phyloP scores from a whole-genome alignment of 2,888 invertebrate species.

The Adelphocoris suturalis region DNA sequence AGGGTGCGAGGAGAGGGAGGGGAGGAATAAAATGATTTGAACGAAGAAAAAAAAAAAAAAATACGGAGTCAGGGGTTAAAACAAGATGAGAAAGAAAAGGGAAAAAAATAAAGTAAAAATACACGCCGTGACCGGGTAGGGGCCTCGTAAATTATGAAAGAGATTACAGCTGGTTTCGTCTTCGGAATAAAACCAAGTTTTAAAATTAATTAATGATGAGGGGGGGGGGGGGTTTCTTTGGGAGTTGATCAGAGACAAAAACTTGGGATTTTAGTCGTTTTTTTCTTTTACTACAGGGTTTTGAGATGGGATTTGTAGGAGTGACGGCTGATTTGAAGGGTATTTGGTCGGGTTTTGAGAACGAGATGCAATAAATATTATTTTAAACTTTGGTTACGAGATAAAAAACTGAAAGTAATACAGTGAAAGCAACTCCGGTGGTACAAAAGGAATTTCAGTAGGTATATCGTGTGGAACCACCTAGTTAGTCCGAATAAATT shows the following conservation, averaged over 20 bases:
- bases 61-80: constrained; percentile 12
- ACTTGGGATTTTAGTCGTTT: neutral
- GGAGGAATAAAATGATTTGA: constrained; percentile 53
- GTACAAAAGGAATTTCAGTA: too few species aligned
- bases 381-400: too few species aligned
- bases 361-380: too few species aligned
- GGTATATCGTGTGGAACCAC: too few species aligned
- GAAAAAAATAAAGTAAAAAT: constrained; percentile 51
- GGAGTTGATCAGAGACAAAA: constrained; percentile 39
- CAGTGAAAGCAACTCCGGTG: too few species aligned
- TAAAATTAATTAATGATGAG: constrained; percentile 21
- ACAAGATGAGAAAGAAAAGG: constrained; percentile 11
- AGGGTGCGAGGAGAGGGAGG: neutral
- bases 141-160: constrained; percentile 61
- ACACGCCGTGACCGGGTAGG: constrained; percentile 50
- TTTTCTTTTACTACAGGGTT: neutral
- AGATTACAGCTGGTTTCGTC: constrained; percentile 56
- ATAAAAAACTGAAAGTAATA: too few species aligned
- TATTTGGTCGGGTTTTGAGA: neutral
- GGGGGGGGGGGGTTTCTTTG: neutral
- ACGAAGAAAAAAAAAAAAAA: too few species aligned
- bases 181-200: constrained; percentile 45
- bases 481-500: too few species aligned
- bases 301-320: constrained; percentile 4
- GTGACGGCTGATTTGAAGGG: neutral